Evolutionary conservation across 2,888 invertebrate genomes (phyloP), one percentile per base, ranked within the genome.

Genomic region (Agrochola circellaris): DNA sequence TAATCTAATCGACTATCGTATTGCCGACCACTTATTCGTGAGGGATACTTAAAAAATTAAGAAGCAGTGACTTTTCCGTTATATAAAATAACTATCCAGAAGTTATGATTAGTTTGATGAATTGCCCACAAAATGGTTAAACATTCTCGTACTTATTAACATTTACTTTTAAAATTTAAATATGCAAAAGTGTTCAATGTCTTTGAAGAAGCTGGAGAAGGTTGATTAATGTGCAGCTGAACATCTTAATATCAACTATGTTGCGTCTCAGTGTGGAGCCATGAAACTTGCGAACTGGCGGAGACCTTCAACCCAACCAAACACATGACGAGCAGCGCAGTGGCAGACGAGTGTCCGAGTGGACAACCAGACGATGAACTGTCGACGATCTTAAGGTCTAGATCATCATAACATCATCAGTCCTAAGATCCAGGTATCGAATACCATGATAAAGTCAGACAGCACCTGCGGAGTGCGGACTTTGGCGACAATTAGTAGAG

Each of bases 201-300:
- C 62, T 64, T 73, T 62, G 30, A 74, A 34, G 30, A 71, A 71
- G 23, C 38, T 26, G 61, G 15, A 30, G 62, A 56, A 62, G 45
- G 79, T 45, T 68, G 74, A 82, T 82, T 82, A 82, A 74, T 65
- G 56, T 74, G 68, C 60, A 60, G 38, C 67, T 60, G 34, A 77
- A 64, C 38, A 68, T 61, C 69, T 73, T 77, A 51, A 73, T 56
- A 60, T 30, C 65, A 42, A 26, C 54, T 54, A 51, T 38, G 56
- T 20, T n/a, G 34, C 58, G 26, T 26, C n/a, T 23, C 54, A 13
- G 48, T 15, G 30, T 42, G 73, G 11, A 26, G 73, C 79, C 71
- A 64, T n/a, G n/a, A 42, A 62, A 26, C 13, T 13, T 0, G 66
- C 73, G 42, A 45, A 11, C n/a, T 30, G 67, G 8, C 26, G 15